A percentile compares a stretch with the other conserved stretches of the same genome.
phyloP scores from a whole-genome alignment of 2,888 invertebrate genomes.

The Heliconius charithonia region DNA sequence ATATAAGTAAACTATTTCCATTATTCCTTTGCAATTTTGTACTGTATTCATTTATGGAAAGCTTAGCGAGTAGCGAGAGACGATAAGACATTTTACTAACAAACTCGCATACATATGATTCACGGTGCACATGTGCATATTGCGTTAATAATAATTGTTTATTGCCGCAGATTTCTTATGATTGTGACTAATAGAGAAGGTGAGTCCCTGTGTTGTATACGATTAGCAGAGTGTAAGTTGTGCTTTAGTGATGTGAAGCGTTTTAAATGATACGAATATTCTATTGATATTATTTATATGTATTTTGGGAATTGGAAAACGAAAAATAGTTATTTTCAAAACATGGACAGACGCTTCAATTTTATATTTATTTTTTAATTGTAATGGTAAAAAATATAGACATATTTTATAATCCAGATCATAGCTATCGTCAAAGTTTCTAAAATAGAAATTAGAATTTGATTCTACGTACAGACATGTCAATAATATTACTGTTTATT shows the following conservation, averaged over 20 bases:
- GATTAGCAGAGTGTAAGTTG: neutral
- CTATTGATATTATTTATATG: too few relatives aligned
- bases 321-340: too few relatives aligned
- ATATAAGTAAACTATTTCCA: constrained; percentile 14
- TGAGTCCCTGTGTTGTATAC: neutral
- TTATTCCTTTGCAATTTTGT: constrained; percentile 35
- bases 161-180: constrained; percentile 41
- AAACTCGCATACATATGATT: constrained; percentile 62
- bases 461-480: neutral
- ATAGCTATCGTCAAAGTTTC: too few relatives aligned
- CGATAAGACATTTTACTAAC: constrained; percentile 65
- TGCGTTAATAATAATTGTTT: constrained; percentile 34
- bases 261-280: too few relatives aligned
- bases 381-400: too few relatives aligned
- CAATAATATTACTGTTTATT: neutral
- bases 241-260: neutral
- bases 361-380: too few relatives aligned
- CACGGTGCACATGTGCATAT: constrained; percentile 54
- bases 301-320: too few relatives aligned
- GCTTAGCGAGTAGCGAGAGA: constrained; percentile 38
- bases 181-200: constrained; percentile 28
- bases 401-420: too few relatives aligned
- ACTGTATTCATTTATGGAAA: constrained; percentile 57
- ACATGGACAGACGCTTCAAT: too few relatives aligned
- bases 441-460: neutral